A percentile compares a stretch with the other conserved stretches of the same genome.
Conservation (phyloP, 2,797 vertebrate genomes). For the Vultur gryphus region DNA sequence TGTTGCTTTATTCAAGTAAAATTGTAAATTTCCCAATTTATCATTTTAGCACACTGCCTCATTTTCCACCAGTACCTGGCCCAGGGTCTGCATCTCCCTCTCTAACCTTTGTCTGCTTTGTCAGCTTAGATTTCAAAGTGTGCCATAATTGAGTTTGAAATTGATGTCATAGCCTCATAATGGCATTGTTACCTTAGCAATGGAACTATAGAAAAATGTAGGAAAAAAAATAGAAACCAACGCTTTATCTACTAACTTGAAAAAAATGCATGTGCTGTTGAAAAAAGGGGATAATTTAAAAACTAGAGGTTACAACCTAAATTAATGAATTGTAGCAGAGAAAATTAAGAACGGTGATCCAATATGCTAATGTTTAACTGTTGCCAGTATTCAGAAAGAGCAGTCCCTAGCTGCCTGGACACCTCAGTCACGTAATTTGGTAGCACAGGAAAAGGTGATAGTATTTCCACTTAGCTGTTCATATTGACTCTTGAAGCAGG, state of each 20-base stretch:
- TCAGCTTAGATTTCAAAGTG: neutral
- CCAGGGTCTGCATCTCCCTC: neutral
- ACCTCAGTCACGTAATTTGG: neutral
- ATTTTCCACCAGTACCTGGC: neutral
- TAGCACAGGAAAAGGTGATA: neutral
- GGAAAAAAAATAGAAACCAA: neutral
- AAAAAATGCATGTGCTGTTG: neutral
- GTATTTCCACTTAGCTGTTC: neutral
- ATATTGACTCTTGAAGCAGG: neutral
- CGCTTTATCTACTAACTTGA: neutral
- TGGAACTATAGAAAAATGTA: neutral
- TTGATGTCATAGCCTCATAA: neutral
- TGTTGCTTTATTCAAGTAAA: neutral
- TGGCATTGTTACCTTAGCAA: neutral
- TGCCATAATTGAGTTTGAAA: neutral
- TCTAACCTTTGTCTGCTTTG: neutral
- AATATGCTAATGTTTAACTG: neutral
- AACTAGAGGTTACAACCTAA: neutral
- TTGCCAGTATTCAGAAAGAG: neutral
- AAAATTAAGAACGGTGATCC: neutral
- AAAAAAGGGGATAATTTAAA: neutral
- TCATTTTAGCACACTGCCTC: neutral
- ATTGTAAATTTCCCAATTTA: neutral
- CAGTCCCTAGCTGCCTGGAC: neutral
- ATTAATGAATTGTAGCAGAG: neutral